Evolutionary conservation across 2,888 invertebrate genomes (phyloP), one percentile per base, ranked within the genome.

Genomic region (Idaea biselata): DNA sequence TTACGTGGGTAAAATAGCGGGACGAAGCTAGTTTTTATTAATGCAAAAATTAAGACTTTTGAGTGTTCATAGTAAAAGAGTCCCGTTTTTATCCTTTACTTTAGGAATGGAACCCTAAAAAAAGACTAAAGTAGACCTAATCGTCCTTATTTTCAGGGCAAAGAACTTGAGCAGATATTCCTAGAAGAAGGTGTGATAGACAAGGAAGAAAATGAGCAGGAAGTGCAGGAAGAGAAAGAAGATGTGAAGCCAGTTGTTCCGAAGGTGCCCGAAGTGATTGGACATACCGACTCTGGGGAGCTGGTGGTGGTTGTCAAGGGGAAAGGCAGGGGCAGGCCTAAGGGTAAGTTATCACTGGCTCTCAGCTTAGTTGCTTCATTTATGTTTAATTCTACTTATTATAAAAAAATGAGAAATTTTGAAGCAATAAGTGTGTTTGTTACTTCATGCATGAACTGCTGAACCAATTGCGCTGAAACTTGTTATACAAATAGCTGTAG

Each of bases 121-220:
- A 25, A 25, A 3, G 25, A 5, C 1, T 25, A 25, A 25, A 25
- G 5, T 25, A 25, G 5, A 1, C 33, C 3, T 44, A 8, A 44
- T 44, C 44, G 11, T 44, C 44, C 14, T 3, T 33, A 7, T 25
- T 67, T 74, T 81, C 25, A 96, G 93, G 96, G 96, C 5, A 95
- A 95, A 81, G 96, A 96, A 83, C 85, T 96, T 60, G 96, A 96
- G 74, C 93, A 95, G 69, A 95, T 96, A 70, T 95, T 96, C 72
- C 93, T 94, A 73, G 95, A 96, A 75, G 95, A 95, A 83, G 96
- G 96, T 0, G 94, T 96, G 14, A 94, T 94, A 31, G 95, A 95
- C 63, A 94, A 93, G 44, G 93, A 93, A 56, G 94, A 94, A 31
- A 89, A 86, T 58, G 93, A 93, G 11, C 77, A 77, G 1, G 92